phyloP scores from a whole-genome alignment of 2,888 invertebrate species.

The Melieria crassipennis region DNA sequence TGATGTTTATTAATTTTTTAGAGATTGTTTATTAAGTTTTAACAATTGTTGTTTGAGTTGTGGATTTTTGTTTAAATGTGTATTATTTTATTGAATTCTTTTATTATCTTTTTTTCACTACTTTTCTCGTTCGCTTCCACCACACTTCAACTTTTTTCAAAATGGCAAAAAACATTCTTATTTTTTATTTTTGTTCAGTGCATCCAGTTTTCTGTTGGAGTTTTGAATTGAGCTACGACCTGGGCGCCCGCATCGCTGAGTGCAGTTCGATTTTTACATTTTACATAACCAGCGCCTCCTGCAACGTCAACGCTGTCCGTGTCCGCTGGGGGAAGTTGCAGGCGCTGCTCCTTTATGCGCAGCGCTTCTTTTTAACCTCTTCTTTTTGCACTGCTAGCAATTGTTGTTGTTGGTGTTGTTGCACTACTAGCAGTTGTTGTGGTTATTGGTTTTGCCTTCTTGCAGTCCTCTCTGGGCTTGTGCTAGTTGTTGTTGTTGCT shows the following conservation, averaged over 20 bases:
- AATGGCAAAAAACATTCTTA: constrained; percentile 9
- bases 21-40: too few relatives aligned
- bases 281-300: constrained; percentile 44
- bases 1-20: too few relatives aligned
- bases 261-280: constrained; percentile 45
- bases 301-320: constrained; percentile 5
- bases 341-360: too few relatives aligned
- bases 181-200: constrained; percentile 24
- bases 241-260: constrained; percentile 26
- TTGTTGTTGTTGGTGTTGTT: too few relatives aligned
- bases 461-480: too few relatives aligned
- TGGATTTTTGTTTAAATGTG: not conserved
- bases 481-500: too few relatives aligned
- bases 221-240: constrained; percentile 10
- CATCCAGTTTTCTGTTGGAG: constrained; percentile 45
- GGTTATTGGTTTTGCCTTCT: too few relatives aligned
- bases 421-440: too few relatives aligned
- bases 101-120: constrained; percentile 13
- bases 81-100: constrained; percentile 8
- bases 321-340: too few relatives aligned
- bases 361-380: too few relatives aligned
- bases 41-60: not conserved
- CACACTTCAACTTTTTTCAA: constrained; percentile 7
- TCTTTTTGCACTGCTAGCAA: too few relatives aligned
- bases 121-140: constrained; percentile 19